These are phyloP conservation scores for Neogobius melanostomus DNA, from an alignment of 2,113 vertebrate genomes.

Conservation along the genomic window DNA sequence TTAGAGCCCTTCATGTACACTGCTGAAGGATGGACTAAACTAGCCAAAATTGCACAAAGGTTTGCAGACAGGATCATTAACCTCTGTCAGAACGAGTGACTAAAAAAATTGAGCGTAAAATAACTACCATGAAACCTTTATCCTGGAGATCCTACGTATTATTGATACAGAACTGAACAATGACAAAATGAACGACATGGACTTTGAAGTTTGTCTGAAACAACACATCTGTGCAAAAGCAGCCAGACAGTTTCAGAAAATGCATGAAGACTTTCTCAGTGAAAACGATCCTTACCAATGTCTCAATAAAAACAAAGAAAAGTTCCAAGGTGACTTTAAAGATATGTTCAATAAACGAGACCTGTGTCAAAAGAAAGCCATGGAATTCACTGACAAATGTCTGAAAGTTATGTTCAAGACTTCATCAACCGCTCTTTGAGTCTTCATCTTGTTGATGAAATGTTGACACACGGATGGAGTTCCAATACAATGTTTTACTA, in stretches of 20 bases:
- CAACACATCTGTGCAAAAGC: constrained; percentile 4
- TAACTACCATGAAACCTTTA: background rate
- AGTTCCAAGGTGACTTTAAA: constrained; percentile 41
- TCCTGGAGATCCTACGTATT: background rate
- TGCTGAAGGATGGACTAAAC: background rate
- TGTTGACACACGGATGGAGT: constrained; percentile 47
- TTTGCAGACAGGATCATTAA: too few species aligned
- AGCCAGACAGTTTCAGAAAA: constrained; percentile 7
- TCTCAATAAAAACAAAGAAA: constrained; percentile 28
- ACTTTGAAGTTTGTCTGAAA: constrained; percentile 2
- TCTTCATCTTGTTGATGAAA: constrained; percentile 47
- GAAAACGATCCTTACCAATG: constrained; percentile 1
- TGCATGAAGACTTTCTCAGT: background rate
- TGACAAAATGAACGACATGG: background rate
- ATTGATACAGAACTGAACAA: background rate
- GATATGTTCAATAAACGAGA: constrained; percentile 47
- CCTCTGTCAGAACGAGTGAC: background rate
- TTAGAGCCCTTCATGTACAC: background rate
- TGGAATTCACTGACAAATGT: constrained; percentile 42
- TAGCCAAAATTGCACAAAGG: background rate
- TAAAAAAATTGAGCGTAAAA: background rate
- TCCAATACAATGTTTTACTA: constrained; percentile 53
- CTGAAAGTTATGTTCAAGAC: constrained; percentile 34
- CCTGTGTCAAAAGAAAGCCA: constrained; percentile 50
- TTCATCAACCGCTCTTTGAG: constrained; percentile 41